These are phyloP conservation scores for Otus scops DNA, from an alignment of 2,797 vertebrate species.

Conservation along the genomic window DNA sequence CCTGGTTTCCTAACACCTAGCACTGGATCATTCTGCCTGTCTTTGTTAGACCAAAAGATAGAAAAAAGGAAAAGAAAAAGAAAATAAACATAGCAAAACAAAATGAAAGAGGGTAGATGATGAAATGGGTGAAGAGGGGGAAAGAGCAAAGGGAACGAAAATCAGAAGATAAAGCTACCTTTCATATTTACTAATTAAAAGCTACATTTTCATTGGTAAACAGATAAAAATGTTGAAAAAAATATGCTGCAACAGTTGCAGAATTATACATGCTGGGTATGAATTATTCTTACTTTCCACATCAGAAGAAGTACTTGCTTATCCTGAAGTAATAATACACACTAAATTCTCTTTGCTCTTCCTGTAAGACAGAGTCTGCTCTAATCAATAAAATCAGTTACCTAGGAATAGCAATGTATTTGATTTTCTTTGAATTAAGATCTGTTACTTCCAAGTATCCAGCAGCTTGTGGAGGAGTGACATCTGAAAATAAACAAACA, in stretches of 20 bases:
- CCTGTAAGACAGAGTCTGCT: neutral
- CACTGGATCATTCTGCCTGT: neutral
- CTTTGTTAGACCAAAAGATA: neutral
- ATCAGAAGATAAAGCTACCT: neutral
- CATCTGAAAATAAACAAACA: conserved; percentile 78
- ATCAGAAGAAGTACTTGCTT: neutral
- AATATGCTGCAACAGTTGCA: neutral
- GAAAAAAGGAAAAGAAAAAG: neutral
- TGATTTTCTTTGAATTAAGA: conserved; percentile 91
- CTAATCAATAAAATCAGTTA: conserved; percentile 70
- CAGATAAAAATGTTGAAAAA: neutral
- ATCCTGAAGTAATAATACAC: neutral
- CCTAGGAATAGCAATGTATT: conserved; percentile 94
- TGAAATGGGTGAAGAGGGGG: neutral
- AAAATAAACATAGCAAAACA: neutral
- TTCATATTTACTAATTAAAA: neutral
- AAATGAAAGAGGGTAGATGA: neutral
- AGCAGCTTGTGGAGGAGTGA: conserved; percentile 84
- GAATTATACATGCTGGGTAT: neutral
- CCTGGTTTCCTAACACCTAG: neutral
- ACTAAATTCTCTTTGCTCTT: neutral
- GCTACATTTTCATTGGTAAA: neutral
- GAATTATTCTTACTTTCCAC: neutral
- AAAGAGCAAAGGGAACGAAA: neutral
- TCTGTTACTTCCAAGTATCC: conserved; percentile 96